Evolutionary conservation across 2,888 invertebrate species (phyloP).

Genomic region (Sinentomon sp.): DNA sequence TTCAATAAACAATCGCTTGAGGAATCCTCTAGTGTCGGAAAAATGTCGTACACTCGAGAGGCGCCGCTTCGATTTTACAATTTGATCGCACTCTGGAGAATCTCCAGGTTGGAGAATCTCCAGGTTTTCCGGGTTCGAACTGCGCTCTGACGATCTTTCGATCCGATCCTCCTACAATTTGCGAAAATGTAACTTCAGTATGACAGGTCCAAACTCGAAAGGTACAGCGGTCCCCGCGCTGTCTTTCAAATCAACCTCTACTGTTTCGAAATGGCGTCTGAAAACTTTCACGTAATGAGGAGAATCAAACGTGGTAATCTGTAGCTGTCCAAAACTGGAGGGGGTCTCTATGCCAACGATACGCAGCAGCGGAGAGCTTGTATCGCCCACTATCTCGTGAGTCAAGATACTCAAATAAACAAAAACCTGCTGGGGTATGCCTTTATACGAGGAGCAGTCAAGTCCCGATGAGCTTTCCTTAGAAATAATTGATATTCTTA

Average conservation of each 20-base stretch:
- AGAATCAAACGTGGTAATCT: constrained; percentile 13
- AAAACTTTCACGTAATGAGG: constrained; percentile 13
- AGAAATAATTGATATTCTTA: background rate
- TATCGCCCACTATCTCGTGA: constrained; percentile 16
- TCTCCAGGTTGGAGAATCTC: no score
- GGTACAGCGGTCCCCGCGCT: constrained; percentile 1
- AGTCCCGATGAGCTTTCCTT: background rate
- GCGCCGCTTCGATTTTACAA: no score
- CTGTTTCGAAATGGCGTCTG: constrained; percentile 1
- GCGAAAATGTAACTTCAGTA: constrained; percentile 2
- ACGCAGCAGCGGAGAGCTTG: constrained; percentile 14
- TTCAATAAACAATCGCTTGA: no score
- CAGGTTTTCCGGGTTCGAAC: no score
- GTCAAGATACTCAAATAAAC: constrained; percentile 16
- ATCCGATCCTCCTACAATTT: background rate
- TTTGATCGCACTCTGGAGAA: no score
- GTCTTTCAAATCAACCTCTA: background rate
- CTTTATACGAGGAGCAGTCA: constrained; percentile 4
- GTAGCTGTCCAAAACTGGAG: constrained; percentile 10
- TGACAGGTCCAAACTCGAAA: constrained; percentile 2
- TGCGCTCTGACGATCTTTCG: no score
- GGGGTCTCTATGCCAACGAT: constrained; percentile 14
- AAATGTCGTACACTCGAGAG: no score
- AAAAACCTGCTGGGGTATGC: constrained; percentile 11
- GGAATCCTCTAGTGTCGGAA: no score